Evolutionary conservation across 2,797 vertebrate genomes (phyloP).

Genomic region (Numenius phaeopus): DNA sequence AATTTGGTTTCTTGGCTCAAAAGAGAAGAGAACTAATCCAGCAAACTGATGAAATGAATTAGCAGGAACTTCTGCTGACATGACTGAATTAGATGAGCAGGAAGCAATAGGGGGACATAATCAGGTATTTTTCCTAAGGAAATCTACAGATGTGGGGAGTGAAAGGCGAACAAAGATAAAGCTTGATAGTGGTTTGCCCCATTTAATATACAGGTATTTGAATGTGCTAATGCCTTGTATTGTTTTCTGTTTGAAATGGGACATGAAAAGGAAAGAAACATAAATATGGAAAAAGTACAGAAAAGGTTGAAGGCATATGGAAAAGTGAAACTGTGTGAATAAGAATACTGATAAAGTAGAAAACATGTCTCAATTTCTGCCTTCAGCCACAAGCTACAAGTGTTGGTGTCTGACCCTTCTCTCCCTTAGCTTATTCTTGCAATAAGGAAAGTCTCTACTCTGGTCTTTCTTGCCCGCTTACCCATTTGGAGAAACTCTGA

Average conservation of each 20-base stretch:
- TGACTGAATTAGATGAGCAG: not conserved
- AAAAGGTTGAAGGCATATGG: not conserved
- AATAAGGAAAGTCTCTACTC: not conserved
- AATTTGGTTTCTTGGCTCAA: slow-evolving; percentile 1
- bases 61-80: not conserved
- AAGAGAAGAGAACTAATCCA: slow-evolving; percentile 7
- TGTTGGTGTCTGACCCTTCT: not conserved
- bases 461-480: not conserved
- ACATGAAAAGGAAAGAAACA: not conserved
- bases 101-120: not conserved
- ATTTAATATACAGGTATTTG: not conserved
- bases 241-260: not conserved
- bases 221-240: not conserved
- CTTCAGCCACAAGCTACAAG: no score
- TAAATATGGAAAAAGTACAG: not conserved
- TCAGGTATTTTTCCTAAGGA: not conserved
- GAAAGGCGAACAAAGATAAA: not conserved
- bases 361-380: not conserved
- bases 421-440: not conserved
- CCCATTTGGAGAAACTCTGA: not conserved
- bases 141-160: not conserved
- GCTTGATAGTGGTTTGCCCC: not conserved
- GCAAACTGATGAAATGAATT: not conserved
- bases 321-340: not conserved
- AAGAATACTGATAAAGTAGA: not conserved